A percentile compares a stretch with the other conserved stretches of the same genome.
Evolutionary conservation across 1,140 invertebrate genomes (phyloP).

Genomic region (Caenorhabditis remanei): DNA sequence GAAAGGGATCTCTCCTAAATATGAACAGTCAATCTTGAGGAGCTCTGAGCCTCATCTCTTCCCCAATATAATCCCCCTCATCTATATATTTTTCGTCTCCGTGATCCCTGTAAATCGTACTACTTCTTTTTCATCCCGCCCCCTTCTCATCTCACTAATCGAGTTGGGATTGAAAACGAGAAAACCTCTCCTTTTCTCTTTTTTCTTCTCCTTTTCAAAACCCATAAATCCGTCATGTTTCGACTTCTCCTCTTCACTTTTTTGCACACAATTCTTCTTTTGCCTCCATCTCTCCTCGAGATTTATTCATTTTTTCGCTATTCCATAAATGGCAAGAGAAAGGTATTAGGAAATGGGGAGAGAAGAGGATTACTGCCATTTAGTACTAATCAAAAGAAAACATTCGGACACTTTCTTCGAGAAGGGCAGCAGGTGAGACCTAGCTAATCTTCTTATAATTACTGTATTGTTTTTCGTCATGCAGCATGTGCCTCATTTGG

Average conservation of each 20-base stretch:
- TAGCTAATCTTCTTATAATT: conserved; percentile 46
- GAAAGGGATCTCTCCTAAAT: too few relatives aligned
- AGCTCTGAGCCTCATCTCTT: too few relatives aligned
- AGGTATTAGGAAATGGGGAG: too few relatives aligned
- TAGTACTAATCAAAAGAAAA: conserved; percentile 38
- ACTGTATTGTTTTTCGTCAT: conserved; percentile 42
- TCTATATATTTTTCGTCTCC: too few relatives aligned
- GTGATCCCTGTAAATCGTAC: too few relatives aligned
- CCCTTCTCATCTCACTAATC: background rate
- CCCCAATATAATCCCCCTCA: too few relatives aligned
- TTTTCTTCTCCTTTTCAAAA: background rate
- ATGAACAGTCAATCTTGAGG: too few relatives aligned
- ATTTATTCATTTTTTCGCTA: conserved; percentile 5
- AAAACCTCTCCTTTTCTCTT: background rate
- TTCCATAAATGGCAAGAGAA: background rate
- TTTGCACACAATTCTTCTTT: background rate
- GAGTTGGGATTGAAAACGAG: conserved; percentile 5
- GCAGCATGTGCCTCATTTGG: conserved; percentile 1
- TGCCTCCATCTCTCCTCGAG: background rate
- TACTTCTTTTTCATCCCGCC: too few relatives aligned
- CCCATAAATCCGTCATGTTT: conserved; percentile 47
- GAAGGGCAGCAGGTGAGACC: conserved; percentile 44
- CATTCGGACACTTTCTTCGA: background rate
- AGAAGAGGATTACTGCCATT: background rate
- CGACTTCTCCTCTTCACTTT: conserved; percentile 7